Conservation (phyloP, 2,888 invertebrate genomes). For the Chalcis sispes region DNA sequence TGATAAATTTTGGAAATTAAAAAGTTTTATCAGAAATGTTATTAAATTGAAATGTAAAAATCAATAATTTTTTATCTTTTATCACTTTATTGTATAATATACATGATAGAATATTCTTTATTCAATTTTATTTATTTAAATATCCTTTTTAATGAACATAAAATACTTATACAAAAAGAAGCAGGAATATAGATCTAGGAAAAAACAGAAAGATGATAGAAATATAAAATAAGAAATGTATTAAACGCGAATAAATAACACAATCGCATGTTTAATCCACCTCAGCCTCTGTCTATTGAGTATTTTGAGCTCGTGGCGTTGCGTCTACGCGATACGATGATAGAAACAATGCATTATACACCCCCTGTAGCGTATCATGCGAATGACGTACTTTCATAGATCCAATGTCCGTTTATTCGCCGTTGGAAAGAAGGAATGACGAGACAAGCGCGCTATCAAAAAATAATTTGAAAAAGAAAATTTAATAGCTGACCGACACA, state of each 20-base stretch:
- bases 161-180: no score
- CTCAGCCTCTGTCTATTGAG: neutral
- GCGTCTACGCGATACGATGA: no score
- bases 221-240: conserved; percentile 11
- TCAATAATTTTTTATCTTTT: no score
- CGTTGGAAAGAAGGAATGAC: conserved; percentile 10
- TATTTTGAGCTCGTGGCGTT: conserved; percentile 26
- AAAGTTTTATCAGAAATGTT: no score
- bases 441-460: no score
- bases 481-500: neutral
- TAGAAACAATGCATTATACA: conserved; percentile 29
- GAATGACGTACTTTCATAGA: conserved; percentile 52
- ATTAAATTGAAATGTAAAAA: no score
- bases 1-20: no score
- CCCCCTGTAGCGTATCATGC: conserved; percentile 27
- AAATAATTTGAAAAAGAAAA: conserved; percentile 21
- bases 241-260: conserved; percentile 28
- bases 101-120: no score
- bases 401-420: neutral
- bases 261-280: neutral
- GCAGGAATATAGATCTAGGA: no score
- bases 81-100: no score
- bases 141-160: no score
- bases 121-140: no score
- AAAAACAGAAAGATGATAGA: neutral